phyloP scores from a whole-genome alignment of 2,888 invertebrate genomes.

The Theodoxus fluviatilis region DNA sequence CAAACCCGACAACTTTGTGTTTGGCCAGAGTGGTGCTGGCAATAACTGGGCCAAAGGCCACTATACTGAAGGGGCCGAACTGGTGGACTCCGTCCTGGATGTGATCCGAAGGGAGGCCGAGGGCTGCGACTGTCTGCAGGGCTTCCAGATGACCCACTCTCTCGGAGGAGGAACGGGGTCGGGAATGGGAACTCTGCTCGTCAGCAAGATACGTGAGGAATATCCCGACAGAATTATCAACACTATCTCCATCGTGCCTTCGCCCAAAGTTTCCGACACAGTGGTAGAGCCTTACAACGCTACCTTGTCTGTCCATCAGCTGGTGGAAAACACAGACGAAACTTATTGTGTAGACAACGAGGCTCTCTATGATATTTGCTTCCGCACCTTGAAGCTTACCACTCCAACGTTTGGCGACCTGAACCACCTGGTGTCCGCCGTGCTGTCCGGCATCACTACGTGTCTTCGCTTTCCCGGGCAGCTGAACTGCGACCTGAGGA shows the following conservation, averaged over 20 bases:
- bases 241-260: slow-evolving; percentile 26
- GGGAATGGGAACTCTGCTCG: slow-evolving; percentile 27
- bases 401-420: slow-evolving; percentile 28
- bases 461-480: slow-evolving; percentile 28
- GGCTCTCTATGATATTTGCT: slow-evolving; percentile 29
- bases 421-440: slow-evolving; percentile 28
- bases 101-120: slow-evolving; percentile 24
- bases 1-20: slow-evolving; percentile 26
- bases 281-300: slow-evolving; percentile 31
- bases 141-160: slow-evolving; percentile 29
- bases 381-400: slow-evolving; percentile 27
- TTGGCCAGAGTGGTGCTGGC: slow-evolving; percentile 24
- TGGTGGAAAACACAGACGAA: slow-evolving; percentile 19
- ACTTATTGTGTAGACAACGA: slow-evolving; percentile 29
- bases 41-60: slow-evolving; percentile 32
- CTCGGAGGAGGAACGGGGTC: slow-evolving; percentile 28
- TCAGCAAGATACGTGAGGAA: slow-evolving; percentile 21
- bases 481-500: slow-evolving; percentile 28
- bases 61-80: slow-evolving; percentile 27
- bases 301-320: slow-evolving; percentile 15
- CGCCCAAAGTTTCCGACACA: slow-evolving; percentile 28
- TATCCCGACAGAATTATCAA: slow-evolving; percentile 26
- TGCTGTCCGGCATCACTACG: slow-evolving; percentile 31
- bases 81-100: slow-evolving; percentile 13
- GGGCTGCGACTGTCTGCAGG: slow-evolving; percentile 27